These are phyloP conservation scores for Neelides folsomi DNA, from an alignment of 2,888 invertebrate genomes.

Conservation along the genomic window DNA sequence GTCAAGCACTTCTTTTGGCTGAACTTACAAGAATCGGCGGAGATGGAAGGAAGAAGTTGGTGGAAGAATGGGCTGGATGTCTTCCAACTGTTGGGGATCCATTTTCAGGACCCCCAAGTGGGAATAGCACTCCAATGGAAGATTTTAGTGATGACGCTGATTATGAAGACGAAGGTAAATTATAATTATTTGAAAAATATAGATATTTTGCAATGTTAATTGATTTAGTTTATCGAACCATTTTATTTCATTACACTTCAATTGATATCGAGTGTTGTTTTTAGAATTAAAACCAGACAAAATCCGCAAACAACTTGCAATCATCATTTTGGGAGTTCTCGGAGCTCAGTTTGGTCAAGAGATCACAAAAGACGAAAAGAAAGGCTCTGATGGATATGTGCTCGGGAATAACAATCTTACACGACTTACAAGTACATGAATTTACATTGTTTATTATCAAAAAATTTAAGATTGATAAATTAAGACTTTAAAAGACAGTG, in stretches of 20 bases:
- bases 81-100: constrained; percentile 58
- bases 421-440: constrained; percentile 61
- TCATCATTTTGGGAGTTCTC: constrained; percentile 89
- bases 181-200: constrained; percentile 12
- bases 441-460: too few species aligned
- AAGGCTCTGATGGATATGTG: constrained; percentile 68
- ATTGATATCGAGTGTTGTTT: too few species aligned
- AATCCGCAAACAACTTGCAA: constrained; percentile 73
- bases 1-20: constrained; percentile 85
- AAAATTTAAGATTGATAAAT: too few species aligned
- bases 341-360: constrained; percentile 98
- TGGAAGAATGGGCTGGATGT: constrained; percentile 93
- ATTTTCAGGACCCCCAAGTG: constrained; percentile 26
- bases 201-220: too few species aligned
- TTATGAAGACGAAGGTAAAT: constrained; percentile 35
- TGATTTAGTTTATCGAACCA: constrained; percentile 5
- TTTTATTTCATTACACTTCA: too few species aligned
- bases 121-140: constrained; percentile 11
- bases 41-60: constrained; percentile 78
- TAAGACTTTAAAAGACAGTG: too few species aligned
- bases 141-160: constrained; percentile 44
- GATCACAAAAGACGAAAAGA: constrained; percentile 46
- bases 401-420: constrained; percentile 79
- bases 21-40: constrained; percentile 79
- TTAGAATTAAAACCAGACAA: too few species aligned